Percentiles rank a stretch among this genome's conserved stretches.
These are phyloP conservation scores for Narcine bancroftii DNA, from an alignment of 2,113 vertebrate species.

Conservation along the genomic window DNA sequence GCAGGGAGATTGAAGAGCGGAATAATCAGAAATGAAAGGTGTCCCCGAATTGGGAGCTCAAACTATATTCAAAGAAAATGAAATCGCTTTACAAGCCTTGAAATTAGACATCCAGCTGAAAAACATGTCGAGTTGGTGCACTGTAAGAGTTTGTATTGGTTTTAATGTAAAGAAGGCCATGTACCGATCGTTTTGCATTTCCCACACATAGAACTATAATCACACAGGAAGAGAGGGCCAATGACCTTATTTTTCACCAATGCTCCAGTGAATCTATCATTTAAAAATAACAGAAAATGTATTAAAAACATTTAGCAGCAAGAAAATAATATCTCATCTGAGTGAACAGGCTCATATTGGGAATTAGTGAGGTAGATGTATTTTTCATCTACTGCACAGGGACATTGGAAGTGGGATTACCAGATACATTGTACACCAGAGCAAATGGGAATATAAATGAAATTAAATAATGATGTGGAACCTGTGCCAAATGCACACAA, in stretches of 20 bases:
- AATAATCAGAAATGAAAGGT: no score
- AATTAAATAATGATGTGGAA: constrained; percentile 27
- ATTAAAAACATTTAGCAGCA: background rate
- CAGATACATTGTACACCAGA: background rate
- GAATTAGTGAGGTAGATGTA: background rate
- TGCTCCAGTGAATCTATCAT: background rate
- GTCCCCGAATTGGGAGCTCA: no score
- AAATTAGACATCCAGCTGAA: no score
- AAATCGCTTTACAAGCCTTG: no score
- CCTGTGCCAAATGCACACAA: constrained; percentile 20
- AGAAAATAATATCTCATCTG: background rate
- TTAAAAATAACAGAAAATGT: background rate
- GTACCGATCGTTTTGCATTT: no score
- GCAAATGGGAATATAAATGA: constrained; percentile 19
- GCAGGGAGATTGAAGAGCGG: no score
- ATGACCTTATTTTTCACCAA: background rate
- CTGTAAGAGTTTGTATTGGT: no score
- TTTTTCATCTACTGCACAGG: constrained; percentile 6
- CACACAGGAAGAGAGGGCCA: background rate
- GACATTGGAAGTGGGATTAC: constrained; percentile 12
- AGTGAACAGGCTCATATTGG: background rate
- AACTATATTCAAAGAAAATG: no score
- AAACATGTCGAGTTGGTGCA: no score
- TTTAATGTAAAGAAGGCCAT: no score
- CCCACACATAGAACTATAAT: background rate